A percentile compares a stretch with the other conserved stretches of the same genome.
Conservation (phyloP, 2,797 vertebrate species). For the Myotis daubentonii region DNA sequence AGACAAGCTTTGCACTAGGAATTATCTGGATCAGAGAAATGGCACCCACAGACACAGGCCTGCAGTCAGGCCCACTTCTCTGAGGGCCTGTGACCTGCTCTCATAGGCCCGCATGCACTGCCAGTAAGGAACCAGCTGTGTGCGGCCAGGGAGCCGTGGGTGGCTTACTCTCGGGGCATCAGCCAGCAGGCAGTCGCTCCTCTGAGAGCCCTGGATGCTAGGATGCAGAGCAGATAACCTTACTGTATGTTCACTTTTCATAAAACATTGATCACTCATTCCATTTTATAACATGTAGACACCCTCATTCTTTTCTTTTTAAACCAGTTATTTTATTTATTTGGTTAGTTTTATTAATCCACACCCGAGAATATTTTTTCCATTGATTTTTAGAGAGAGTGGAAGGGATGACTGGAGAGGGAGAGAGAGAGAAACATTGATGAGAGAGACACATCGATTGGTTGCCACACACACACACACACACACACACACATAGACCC, state of each 20-base stretch:
- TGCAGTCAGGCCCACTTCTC: accelerated
- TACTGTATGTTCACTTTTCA: accelerated
- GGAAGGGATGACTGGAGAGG: neutral
- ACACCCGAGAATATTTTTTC: neutral
- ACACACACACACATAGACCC: no score
- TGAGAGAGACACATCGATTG: neutral
- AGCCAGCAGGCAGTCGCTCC: neutral
- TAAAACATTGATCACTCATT: neutral
- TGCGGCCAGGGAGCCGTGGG: neutral
- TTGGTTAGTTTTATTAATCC: no score
- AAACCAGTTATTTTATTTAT: no score
- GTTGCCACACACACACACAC: neutral
- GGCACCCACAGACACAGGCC: neutral
- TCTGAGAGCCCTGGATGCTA: neutral
- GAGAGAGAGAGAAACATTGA: neutral
- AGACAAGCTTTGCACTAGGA: neutral
- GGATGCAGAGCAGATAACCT: neutral
- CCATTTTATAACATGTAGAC: neutral
- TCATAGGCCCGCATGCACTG: accelerated
- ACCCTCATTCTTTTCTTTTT: neutral
- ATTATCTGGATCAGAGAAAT: neutral
- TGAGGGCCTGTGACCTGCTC: neutral
- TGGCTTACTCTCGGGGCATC: neutral
- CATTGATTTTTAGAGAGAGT: neutral
- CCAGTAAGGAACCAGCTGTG: neutral